Evolutionary conservation across 30 jellyfish, hydroid and myxozoan species (phyloP).

Genomic region (Morbakka virulenta): DNA sequence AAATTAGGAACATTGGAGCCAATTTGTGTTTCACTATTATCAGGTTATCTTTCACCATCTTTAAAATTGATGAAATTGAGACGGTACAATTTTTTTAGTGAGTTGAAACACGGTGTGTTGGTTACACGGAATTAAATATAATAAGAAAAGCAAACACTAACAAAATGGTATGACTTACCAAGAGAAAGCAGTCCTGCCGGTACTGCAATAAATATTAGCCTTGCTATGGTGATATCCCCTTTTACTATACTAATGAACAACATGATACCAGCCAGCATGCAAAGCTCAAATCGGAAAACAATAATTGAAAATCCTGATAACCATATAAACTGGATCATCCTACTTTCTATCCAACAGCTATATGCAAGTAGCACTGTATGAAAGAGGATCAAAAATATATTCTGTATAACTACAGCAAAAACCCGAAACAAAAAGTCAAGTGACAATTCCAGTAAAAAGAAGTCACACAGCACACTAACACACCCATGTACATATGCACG

Average conservation of each 20-base stretch:
- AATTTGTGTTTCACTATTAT: too few species aligned
- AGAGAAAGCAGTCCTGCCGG: conserved; percentile 67
- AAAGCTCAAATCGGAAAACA: conserved; percentile 77
- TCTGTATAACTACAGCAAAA: too few species aligned
- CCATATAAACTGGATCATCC: conserved; percentile 51
- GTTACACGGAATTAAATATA: not conserved
- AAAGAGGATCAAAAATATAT: not conserved
- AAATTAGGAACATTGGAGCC: too few species aligned
- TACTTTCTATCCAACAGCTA: conserved; percentile 69
- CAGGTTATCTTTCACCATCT: too few species aligned
- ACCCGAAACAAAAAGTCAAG: too few species aligned
- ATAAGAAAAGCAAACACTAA: not conserved
- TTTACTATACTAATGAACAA: conserved; percentile 38
- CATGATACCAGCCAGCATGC: conserved; percentile 68
- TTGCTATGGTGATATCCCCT: conserved; percentile 15
- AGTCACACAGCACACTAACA: too few species aligned
- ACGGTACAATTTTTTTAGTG: too few species aligned
- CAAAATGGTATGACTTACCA: conserved; percentile 22
- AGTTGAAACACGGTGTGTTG: too few species aligned
- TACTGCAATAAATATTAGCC: conserved; percentile 34
- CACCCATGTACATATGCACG: too few species aligned
- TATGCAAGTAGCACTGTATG: conserved; percentile 69
- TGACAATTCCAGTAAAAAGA: too few species aligned
- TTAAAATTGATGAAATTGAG: too few species aligned
- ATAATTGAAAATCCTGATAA: conserved; percentile 79